A percentile compares a stretch with the other conserved stretches of the same genome.
These are phyloP conservation scores for Antigone vipio DNA, from an alignment of 2,113 vertebrate species.

Conservation along the genomic window DNA sequence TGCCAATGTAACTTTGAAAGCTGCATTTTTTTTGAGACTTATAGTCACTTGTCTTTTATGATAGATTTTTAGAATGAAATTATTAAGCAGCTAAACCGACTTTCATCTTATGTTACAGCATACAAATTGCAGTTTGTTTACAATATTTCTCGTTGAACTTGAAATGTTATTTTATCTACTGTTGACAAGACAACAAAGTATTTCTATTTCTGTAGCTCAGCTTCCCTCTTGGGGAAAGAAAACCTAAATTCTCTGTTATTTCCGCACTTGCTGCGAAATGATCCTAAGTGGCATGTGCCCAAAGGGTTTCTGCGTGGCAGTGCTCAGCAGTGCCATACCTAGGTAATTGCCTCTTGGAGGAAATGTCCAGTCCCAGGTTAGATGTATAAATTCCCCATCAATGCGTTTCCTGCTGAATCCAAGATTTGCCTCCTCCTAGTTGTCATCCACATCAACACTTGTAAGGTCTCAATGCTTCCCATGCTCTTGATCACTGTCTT, in stretches of 20 bases:
- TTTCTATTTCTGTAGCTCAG: constrained; percentile 33
- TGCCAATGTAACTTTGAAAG: not conserved
- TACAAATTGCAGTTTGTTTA: constrained; percentile 37
- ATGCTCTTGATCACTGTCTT: not conserved
- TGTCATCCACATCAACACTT: not conserved
- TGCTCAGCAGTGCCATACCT: not conserved
- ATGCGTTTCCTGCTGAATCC: not conserved
- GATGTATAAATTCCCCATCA: not conserved
- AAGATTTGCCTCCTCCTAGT: not conserved
- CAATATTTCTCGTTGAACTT: not conserved
- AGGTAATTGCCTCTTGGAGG: not conserved
- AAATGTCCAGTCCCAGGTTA: not conserved
- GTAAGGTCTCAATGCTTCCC: not conserved
- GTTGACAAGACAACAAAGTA: constrained; percentile 36
- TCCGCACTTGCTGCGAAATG: not conserved
- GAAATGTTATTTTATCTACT: not conserved
- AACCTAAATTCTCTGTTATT: not conserved
- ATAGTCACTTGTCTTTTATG: not conserved
- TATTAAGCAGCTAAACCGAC: constrained; percentile 26
- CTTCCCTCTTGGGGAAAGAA: not conserved
- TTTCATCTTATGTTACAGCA: not conserved
- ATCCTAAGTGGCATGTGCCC: not conserved
- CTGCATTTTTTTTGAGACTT: not conserved
- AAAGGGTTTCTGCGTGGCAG: not conserved
- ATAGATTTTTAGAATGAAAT: not conserved